Evolutionary conservation across 2,888 invertebrate genomes (phyloP), one percentile per base, ranked within the genome.

Genomic region (Drosophila cognata): DNA sequence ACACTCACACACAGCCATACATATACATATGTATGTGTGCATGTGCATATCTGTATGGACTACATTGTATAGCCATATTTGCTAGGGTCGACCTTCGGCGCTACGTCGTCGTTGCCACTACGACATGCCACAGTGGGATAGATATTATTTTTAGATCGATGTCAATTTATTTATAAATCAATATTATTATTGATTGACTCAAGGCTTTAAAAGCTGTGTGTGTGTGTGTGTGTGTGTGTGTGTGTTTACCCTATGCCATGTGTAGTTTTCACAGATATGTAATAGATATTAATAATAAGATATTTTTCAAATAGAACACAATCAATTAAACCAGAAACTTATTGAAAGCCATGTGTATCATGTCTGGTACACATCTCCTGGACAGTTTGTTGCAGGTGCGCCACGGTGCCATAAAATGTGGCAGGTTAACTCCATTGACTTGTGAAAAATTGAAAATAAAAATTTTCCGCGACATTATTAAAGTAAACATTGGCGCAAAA

Each of bases 381-480:
- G 46, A 21, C 46, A 21, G 46, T 21, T 46, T 46, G 46, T 13
- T 21, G 21, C 0, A 21, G 51, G 5, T 50, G 51, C 29, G 7
- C 78, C 81, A 86, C 80, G 70, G 89, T 86, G 70, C 69, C 69
- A 60, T 57, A 56, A 69, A 74, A 71, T 76, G 70, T 83, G 62
- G 88, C 77, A 81, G 79, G 84, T 88, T 80, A 90, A 79, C 88
- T 90, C 79, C 90, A 88, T 88, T 85, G 90, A 85, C 77, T 83
- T 79, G 83, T 81, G 73, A 76, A 85, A 87, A 88, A 87, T 90
- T 82, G 90, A 87, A 90, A 87, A 90, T 89, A 89, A 83, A 85
- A 90, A 90, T 88, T 88, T 88, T 86, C 84, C 89, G 86, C 84
- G 87, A 90, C 90, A 87, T 90, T 87, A 87, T 87, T 90, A 90